Base-by-base conservation (phyloP, 2,113 vertebrate species). In the Platanista minor region DNA sequence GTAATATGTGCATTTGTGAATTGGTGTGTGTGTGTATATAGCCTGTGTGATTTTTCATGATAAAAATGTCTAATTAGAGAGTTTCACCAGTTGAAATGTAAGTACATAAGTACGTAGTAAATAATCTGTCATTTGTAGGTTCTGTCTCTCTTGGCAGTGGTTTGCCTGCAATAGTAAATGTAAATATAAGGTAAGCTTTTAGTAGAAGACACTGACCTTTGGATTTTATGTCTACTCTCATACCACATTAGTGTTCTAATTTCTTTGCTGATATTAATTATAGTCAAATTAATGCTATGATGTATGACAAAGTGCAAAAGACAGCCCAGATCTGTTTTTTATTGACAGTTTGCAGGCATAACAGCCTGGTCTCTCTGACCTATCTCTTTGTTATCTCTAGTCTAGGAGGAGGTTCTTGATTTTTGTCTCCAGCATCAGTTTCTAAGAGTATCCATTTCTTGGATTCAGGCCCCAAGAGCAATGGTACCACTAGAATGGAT, bases 251-350 rank as follows among this genome's bases (percentile, higher is more conserved):
- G 54, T 52, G 15, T 93, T 95, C 57, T 66, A 7, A 88, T 85
- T 92, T 92, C 36, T 91, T 90, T 96, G 80, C 15, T 88, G 27
- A 33, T 81, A 29, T 75, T 84, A 85, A 90, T 86, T 94, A 46
- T 31, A 41, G 17, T 87, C 23, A 49, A 72, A 39, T 86, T 52
- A 88, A 66, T 91, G n/a, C 23, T 82, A 8, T 43, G 36, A 57
- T 41, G 0, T 9, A 49, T 90, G 87, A 86, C 39, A 82, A 88
- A 83, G 49, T 18, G 23, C 59, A 78, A 92, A 36, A 85, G 69
- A 20, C 6, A 61, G 39, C 25, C 4, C 15, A 84, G 20, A 17
- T 29, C 10, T 66, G 10, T 3, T 78, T 80, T 83, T n/a, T 29
- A 11, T 9, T 75, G 71, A 87, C 31, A 54, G 67, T 39, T 74